Evolutionary conservation across 2,888 invertebrate species (phyloP).

Genomic region (Harpagoxenus sublaevis): DNA sequence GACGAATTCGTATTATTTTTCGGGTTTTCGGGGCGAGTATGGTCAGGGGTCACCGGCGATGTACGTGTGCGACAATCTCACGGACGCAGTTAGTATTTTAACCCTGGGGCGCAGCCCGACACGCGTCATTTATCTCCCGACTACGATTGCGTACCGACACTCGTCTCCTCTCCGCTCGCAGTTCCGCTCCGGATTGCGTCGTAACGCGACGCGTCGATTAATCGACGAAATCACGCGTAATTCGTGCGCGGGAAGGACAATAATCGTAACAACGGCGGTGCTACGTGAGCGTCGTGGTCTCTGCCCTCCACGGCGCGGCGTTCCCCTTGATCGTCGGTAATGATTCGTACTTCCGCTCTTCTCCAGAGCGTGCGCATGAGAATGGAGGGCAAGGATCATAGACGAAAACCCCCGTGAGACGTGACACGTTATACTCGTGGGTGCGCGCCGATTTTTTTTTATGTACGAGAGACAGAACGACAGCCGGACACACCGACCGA

Average conservation of each 20-base stretch:
- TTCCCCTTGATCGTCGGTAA: conserved; percentile 41
- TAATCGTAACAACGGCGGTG: conserved; percentile 9
- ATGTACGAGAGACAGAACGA: conserved; percentile 27
- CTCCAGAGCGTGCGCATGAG: not conserved
- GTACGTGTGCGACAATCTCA: conserved; percentile 26
- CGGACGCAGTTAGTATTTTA: conserved; percentile 31
- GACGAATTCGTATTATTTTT: conserved; percentile 44
- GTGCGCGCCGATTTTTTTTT: conserved; percentile 61
- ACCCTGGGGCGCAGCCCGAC: conserved; percentile 27
- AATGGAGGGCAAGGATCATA: conserved; percentile 39
- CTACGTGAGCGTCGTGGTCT: conserved; percentile 19
- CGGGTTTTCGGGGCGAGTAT: conserved; percentile 23
- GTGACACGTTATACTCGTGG: not conserved
- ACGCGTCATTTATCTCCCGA: conserved; percentile 68
- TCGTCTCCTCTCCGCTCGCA: conserved; percentile 52
- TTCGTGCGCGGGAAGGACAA: conserved; percentile 54
- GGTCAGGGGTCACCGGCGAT: not conserved
- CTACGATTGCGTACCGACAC: conserved; percentile 61
- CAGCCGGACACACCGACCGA: conserved; percentile 30
- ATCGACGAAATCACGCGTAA: conserved; percentile 59
- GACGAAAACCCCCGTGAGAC: conserved; percentile 44
- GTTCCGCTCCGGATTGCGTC: conserved; percentile 44
- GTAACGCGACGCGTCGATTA: conserved; percentile 65
- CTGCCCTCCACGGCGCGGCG: conserved; percentile 37
- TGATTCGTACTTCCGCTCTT: conserved; percentile 66